A percentile compares a stretch with the other conserved stretches of the same genome.
phyloP scores from a whole-genome alignment of 2,888 invertebrate species.

The Auanema freiburgensis region DNA sequence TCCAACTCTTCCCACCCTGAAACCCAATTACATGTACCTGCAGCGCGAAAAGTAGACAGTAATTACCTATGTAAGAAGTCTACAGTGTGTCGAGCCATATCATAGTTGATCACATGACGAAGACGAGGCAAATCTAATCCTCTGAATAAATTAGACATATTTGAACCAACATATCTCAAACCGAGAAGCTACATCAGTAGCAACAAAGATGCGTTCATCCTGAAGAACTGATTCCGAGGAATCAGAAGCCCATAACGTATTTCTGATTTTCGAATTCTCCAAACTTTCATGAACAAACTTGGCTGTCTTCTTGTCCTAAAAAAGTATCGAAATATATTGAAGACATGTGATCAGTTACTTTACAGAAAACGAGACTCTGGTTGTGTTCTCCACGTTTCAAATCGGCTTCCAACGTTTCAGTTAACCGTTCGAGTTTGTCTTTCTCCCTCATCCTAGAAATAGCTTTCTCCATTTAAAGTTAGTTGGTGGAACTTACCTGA shows the following conservation, averaged over 20 bases:
- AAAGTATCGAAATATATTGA: background rate
- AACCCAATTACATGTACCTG: no score
- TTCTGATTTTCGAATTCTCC: background rate
- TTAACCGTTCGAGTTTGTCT: constrained; percentile 12
- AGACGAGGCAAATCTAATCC: constrained; percentile 18
- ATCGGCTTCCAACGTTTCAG: constrained; percentile 9
- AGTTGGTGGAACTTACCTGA: constrained; percentile 7
- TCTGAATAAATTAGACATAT: constrained; percentile 6
- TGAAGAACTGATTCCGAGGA: background rate
- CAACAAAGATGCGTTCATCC: constrained; percentile 12
- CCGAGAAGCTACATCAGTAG: constrained; percentile 19
- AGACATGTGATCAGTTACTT: background rate
- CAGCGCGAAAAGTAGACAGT: no score
- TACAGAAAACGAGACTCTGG: constrained; percentile 23
- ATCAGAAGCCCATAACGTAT: constrained; percentile 1
- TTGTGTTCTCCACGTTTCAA: constrained; percentile 8
- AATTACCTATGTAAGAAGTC: constrained; percentile 18
- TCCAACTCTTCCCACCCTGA: constrained; percentile 15
- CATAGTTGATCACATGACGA: constrained; percentile 19
- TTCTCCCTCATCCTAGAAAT: constrained; percentile 12
- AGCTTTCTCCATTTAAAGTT: background rate
- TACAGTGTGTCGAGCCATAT: constrained; percentile 15
- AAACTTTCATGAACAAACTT: constrained; percentile 12
- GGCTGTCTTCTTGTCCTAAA: constrained; percentile 16
- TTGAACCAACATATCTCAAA: background rate